A percentile compares a stretch with the other conserved stretches of the same genome.
phyloP scores from a whole-genome alignment of 2,888 invertebrate species.

The Apotomis capreana region DNA sequence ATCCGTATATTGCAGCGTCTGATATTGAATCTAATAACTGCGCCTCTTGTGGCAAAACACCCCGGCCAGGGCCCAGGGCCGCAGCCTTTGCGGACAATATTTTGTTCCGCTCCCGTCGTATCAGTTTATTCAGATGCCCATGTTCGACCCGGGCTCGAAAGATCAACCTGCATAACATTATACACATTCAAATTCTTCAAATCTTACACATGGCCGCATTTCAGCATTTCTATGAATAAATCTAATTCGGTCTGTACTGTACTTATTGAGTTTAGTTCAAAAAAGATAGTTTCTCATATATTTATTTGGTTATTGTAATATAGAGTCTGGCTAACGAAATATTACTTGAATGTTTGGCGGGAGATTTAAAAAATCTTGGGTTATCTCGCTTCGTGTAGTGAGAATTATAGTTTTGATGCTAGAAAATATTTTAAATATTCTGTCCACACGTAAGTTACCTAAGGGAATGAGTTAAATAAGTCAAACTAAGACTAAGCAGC shows the following conservation, averaged over 20 bases:
- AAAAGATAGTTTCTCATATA: too few species aligned
- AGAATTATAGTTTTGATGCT: too few species aligned
- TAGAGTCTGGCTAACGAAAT: too few species aligned
- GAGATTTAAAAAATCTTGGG: too few species aligned
- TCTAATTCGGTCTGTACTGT: constrained; percentile 53
- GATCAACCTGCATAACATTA: constrained; percentile 82
- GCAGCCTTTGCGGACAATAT: constrained; percentile 79
- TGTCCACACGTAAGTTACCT: too few species aligned
- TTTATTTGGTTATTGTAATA: too few species aligned
- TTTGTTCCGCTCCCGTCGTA: constrained; percentile 74
- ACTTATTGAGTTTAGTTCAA: too few species aligned
- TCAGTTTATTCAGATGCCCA: constrained; percentile 81
- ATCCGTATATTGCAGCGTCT: constrained; percentile 4
- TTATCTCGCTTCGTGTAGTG: too few species aligned
- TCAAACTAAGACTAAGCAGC: too few species aligned
- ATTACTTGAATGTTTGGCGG: too few species aligned
- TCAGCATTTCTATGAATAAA: constrained; percentile 79
- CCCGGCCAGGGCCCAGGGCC: constrained; percentile 62
- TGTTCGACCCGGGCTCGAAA: constrained; percentile 80
- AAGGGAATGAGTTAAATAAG: too few species aligned
- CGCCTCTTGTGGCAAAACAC: constrained; percentile 66
- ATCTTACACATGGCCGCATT: constrained; percentile 72
- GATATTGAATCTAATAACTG: constrained; percentile 71
- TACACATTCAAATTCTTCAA: constrained; percentile 81
- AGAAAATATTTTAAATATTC: too few species aligned